A percentile compares a stretch with the other conserved stretches of the same genome.
These are phyloP conservation scores for Coleophora flavipennella DNA, from an alignment of 2,888 invertebrate species.

Conservation along the genomic window DNA sequence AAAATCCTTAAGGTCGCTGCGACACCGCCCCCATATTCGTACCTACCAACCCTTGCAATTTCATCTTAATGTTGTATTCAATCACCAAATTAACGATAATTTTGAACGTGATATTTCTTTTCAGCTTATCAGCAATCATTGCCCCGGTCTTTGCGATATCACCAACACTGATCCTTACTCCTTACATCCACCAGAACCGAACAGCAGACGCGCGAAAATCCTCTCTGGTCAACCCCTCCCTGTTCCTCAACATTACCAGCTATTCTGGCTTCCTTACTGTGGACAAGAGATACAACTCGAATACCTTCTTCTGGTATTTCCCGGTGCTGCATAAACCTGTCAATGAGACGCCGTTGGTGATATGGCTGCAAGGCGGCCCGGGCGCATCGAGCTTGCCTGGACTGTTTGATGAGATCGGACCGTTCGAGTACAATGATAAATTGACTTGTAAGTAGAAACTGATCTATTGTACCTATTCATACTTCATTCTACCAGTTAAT, in stretches of 20 bases:
- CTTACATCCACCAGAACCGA: conserved; percentile 32
- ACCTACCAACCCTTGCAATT: no score
- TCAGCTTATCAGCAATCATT: conserved; percentile 20
- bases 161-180: conserved; percentile 42
- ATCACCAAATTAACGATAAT: no score
- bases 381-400: conserved; percentile 76
- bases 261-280: conserved; percentile 76
- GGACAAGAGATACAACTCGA: conserved; percentile 78
- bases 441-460: conserved; percentile 38
- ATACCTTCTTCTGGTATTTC: conserved; percentile 90
- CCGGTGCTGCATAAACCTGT: conserved; percentile 60
- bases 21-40: no score
- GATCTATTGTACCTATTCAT: no score
- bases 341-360: conserved; percentile 75
- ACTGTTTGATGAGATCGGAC: conserved; percentile 54
- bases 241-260: conserved; percentile 51
- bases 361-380: conserved; percentile 93
- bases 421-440: conserved; percentile 29
- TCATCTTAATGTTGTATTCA: no score
- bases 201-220: conserved; percentile 32
- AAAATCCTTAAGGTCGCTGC: no score
- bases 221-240: conserved; percentile 33
- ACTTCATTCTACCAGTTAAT: no score
- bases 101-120: no score
- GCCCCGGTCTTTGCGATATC: conserved; percentile 11